phyloP scores from a whole-genome alignment of 2,113 vertebrate genomes.

The Antechinus flavipes region DNA sequence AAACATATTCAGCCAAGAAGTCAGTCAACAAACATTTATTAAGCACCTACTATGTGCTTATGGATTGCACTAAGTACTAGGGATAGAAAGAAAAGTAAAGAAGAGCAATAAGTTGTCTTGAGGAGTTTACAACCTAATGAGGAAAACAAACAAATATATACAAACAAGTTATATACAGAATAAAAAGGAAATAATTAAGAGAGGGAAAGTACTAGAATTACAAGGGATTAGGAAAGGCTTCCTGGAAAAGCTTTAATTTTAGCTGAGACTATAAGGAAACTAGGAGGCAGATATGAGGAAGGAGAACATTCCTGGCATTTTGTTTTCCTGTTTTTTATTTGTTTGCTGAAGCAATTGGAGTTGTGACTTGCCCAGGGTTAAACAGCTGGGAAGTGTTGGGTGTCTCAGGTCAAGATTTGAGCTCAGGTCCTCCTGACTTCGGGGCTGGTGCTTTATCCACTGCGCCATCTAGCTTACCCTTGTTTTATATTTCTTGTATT shows the following conservation, averaged over 20 bases:
- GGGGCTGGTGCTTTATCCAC: too few relatives aligned
- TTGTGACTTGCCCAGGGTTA: too few relatives aligned
- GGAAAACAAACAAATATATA: background rate
- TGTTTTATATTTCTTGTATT: background rate
- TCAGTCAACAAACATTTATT: background rate
- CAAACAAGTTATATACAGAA: background rate
- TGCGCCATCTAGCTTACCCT: too few relatives aligned
- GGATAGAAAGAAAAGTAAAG: too few relatives aligned
- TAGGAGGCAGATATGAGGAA: background rate
- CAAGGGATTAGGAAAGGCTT: too few relatives aligned
- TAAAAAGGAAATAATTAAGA: background rate
- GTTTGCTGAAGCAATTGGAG: too few relatives aligned
- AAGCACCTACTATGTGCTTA: background rate
- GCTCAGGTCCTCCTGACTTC: too few relatives aligned
- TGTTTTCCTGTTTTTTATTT: background rate
- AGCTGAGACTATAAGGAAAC: background rate
- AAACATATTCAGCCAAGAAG: background rate
- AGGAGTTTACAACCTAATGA: background rate
- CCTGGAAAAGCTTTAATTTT: background rate
- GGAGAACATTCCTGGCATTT: background rate
- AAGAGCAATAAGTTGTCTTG: too few relatives aligned
- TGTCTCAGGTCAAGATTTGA: too few relatives aligned
- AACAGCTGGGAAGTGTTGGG: too few relatives aligned
- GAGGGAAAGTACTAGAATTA: background rate
- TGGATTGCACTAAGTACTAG: background rate